A percentile compares a stretch with the other conserved stretches of the same genome.
phyloP scores from a whole-genome alignment of 2,113 vertebrate species.

The Paramisgurnus dabryanus region DNA sequence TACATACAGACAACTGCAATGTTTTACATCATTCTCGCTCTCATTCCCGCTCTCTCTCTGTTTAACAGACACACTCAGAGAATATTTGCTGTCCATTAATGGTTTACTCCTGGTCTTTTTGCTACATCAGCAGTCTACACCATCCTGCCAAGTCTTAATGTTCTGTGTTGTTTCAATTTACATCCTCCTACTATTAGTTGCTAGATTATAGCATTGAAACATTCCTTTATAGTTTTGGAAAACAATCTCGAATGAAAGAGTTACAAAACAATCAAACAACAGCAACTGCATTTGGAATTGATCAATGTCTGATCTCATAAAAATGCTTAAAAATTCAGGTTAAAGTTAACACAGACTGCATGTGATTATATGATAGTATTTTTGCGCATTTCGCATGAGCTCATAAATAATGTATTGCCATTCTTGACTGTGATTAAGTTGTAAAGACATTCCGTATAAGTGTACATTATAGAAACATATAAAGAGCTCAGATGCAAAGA shows the following conservation, averaged over 20 bases:
- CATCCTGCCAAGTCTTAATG: conserved; percentile 21
- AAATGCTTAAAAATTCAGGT: not conserved
- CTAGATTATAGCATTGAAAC: not conserved
- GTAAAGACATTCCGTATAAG: not conserved
- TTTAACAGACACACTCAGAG: not conserved
- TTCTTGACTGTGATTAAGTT: conserved; percentile 1
- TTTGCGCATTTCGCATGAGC: too few species aligned
- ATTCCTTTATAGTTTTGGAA: not conserved
- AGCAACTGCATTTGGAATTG: not conserved
- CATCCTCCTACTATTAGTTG: conserved; percentile 2
- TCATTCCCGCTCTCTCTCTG: too few species aligned
- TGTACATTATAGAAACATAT: not conserved
- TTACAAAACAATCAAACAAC: not conserved
- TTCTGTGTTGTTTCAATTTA: conserved; percentile 29
- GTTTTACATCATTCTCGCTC: too few species aligned
- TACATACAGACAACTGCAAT: conserved; percentile 10
- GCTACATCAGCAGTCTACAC: conserved; percentile 44
- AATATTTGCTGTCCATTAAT: conserved; percentile 40
- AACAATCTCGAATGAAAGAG: not conserved
- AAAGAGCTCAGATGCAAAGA: too few species aligned
- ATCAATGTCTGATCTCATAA: conserved; percentile 2
- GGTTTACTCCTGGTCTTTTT: conserved; percentile 29
- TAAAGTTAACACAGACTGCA: not conserved
- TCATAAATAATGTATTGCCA: not conserved
- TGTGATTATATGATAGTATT: not conserved